A percentile compares a stretch with the other conserved stretches of the same genome.
Conservation (phyloP, 2,888 invertebrate genomes). For the Tachina lurida region DNA sequence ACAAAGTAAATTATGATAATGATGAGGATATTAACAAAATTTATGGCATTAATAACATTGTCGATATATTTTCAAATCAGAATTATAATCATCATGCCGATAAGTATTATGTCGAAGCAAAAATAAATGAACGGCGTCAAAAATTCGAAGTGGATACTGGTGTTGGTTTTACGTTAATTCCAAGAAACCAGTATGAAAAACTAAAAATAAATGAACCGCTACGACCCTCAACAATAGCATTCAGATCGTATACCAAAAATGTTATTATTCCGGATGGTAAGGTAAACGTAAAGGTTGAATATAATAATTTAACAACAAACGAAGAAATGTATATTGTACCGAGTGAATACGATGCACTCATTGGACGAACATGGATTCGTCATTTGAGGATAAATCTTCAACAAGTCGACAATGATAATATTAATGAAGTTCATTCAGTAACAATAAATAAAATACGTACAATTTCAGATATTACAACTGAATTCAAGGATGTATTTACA, state of each 20-base stretch:
- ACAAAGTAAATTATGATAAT: conserved; percentile 24
- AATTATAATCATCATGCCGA: too few species aligned
- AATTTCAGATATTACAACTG: background rate
- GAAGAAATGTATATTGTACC: conserved; percentile 55
- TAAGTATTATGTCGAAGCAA: background rate
- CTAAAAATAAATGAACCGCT: conserved; percentile 34
- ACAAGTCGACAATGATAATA: background rate
- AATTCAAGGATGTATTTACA: conserved; percentile 25
- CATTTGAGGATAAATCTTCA: conserved; percentile 42
- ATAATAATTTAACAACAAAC: conserved; percentile 15
- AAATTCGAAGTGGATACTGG: conserved; percentile 37
- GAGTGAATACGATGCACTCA: conserved; percentile 38
- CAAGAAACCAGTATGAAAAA: conserved; percentile 45
- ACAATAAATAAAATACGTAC: background rate
- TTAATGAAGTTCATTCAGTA: too few species aligned
- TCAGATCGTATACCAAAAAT: conserved; percentile 25
- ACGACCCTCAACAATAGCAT: conserved; percentile 32
- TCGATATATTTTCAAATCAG: conserved; percentile 7
- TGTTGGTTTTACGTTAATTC: conserved; percentile 6
- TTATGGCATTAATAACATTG: conserved; percentile 46
- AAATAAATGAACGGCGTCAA: conserved; percentile 45
- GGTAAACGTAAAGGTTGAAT: conserved; percentile 41
- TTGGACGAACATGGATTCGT: conserved; percentile 54
- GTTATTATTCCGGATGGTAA: conserved; percentile 28
- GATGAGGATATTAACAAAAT: conserved; percentile 10